Conservation (phyloP, 2,888 invertebrate genomes). For the Ennomos fuscantarius region DNA sequence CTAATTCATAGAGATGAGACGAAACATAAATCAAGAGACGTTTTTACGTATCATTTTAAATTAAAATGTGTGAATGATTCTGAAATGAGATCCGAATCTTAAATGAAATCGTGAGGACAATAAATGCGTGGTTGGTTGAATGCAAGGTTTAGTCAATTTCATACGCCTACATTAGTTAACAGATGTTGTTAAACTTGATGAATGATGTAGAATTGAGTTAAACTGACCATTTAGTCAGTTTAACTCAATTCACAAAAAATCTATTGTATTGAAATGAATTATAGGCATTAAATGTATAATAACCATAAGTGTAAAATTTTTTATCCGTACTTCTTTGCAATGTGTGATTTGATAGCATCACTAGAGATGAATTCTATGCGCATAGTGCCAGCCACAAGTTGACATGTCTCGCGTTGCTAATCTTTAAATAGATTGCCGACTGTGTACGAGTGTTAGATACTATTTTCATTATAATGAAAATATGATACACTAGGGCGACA, state of each 20-base stretch:
- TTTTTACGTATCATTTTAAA: not conserved
- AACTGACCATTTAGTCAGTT: not conserved
- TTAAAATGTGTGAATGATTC: not conserved
- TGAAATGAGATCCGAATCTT: too few species aligned
- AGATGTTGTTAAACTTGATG: too few species aligned
- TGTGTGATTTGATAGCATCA: slow-evolving; percentile 8
- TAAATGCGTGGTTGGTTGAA: too few species aligned
- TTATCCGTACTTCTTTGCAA: slow-evolving; percentile 1
- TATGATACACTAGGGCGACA: too few species aligned
- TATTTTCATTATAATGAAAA: slow-evolving; percentile 13
- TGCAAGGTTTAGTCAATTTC: too few species aligned
- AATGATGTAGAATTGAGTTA: too few species aligned
- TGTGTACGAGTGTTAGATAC: slow-evolving; percentile 23
- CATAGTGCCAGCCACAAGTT: slow-evolving; percentile 15
- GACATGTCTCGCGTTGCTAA: slow-evolving; percentile 32
- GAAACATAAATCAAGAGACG: not conserved
- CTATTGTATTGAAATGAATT: not conserved
- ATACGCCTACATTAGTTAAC: too few species aligned
- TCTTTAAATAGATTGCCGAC: slow-evolving; percentile 30
- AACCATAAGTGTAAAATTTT: too few species aligned
- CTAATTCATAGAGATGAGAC: slow-evolving; percentile 22
- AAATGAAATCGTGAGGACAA: too few species aligned
- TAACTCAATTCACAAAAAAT: not conserved
- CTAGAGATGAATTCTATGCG: slow-evolving; percentile 27
- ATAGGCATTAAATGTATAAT: too few species aligned